Evolutionary conservation across 2,113 vertebrate genomes (phyloP).

Genomic region (Clarias batrachus): DNA sequence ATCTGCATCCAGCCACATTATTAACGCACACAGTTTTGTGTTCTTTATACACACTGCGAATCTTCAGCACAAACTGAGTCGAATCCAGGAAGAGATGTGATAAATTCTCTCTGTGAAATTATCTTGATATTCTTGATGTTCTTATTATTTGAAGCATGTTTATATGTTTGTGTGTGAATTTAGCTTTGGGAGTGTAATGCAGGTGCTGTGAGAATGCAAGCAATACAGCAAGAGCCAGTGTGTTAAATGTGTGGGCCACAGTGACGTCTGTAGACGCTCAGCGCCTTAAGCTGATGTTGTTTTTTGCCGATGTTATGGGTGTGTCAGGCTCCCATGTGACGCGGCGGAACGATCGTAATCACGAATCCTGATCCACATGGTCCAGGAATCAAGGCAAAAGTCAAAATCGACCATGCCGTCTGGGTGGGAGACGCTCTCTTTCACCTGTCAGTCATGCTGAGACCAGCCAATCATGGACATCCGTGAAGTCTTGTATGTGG

Average conservation of each 20-base stretch:
- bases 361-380: not conserved
- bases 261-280: not conserved
- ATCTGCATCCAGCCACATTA: not conserved
- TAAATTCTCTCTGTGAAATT: constrained; percentile 37
- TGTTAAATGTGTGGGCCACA: not conserved
- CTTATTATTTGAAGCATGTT: no score
- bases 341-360: not conserved
- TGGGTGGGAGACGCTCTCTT: not conserved
- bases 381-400: not conserved
- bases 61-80: not conserved
- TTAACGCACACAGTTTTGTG: not conserved
- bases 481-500: not conserved
- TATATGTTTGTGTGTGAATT: not conserved
- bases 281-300: not conserved
- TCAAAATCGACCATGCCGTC: not conserved
- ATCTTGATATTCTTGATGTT: no score
- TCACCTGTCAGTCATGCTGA: not conserved
- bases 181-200: not conserved
- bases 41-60: not conserved
- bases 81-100: constrained; percentile 40
- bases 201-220: no score
- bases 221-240: not conserved
- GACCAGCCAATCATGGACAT: not conserved
- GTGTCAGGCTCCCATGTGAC: not conserved
- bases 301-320: not conserved